Evolutionary conservation across 1,140 invertebrate genomes (phyloP).

Genomic region (Drosophila ercepeae): DNA sequence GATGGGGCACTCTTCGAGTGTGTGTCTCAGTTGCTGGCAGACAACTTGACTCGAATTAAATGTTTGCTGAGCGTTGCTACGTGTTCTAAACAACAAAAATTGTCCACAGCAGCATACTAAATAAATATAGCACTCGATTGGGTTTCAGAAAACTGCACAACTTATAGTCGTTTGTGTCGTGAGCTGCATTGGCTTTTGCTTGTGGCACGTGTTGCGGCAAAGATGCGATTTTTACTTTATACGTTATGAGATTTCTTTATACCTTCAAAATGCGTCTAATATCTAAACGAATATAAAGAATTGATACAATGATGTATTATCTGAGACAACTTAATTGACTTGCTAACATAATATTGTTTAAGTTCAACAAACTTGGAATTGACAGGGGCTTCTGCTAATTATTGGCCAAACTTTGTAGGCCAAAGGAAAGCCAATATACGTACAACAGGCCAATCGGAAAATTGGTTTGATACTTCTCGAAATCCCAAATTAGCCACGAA

Average conservation of each 20-base stretch:
- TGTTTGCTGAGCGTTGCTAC: constrained; percentile 75
- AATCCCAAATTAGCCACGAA: constrained; percentile 74
- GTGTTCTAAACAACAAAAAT: constrained; percentile 68
- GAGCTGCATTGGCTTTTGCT: constrained; percentile 1
- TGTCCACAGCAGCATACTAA: constrained; percentile 56
- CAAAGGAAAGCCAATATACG: background rate
- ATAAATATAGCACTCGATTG: constrained; percentile 58
- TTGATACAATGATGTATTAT: no score
- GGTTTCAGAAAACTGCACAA: constrained; percentile 26
- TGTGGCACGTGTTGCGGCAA: background rate
- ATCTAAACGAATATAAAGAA: no score
- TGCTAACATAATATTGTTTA: no score
- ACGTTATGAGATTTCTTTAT: no score
- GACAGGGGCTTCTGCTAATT: no score
- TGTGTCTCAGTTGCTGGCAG: constrained; percentile 45
- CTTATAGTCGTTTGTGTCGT: constrained; percentile 10
- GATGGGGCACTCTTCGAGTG: background rate
- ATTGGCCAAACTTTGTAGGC: no score
- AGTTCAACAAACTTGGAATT: no score
- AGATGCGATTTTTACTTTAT: no score
- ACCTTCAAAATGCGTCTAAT: no score
- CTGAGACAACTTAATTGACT: no score
- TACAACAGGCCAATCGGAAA: background rate
- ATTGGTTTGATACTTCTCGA: constrained; percentile 29
- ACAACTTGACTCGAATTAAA: constrained; percentile 75